Base-by-base conservation (phyloP, 2,113 vertebrate species). In the Xiphias gladius region DNA sequence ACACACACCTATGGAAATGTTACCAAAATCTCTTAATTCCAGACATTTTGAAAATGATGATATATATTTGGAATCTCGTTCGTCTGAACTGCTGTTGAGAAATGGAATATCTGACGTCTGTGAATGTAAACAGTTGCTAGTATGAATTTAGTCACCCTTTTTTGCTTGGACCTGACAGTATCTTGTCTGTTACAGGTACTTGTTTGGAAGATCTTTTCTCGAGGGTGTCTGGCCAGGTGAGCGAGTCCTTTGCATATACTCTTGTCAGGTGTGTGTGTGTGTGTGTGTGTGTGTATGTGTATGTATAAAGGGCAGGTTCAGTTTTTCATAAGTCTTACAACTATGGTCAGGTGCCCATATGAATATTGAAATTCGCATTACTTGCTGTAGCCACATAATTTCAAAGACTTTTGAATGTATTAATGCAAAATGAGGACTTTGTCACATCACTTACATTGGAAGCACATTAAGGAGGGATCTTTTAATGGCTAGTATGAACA, bases 31-130 rank as follows among this genome's bases (percentile, higher is more conserved):
- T 0, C 0, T 41, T 50, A 4, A 1, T 30, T 9, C 1, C 11
- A 9, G 19, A 28, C n/a, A 54, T 52, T 41, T 84, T 92, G 92
- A 76, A 78, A 80, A 83, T 94, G 90, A 94, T 95, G 95, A 95
- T 69, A 92, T 69, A 91, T 13, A 22, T 75, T 75, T 95, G 92
- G 96, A 97, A 96, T 97, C 96, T 97, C 96, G 96, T 97, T 97
- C 96, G 96, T 96, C 96, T 97, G 96, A 97, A 94, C 48, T 65
- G 12, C 91, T 97, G 96, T 93, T 96, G 96, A 97, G 92, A 96
- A 87, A 63, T 66, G 1, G 22, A 66, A 82, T 37, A 62, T 63
- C 94, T 95, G 94, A 95, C 52, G n/a, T 77, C 73, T 5, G 86
- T 48, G 2, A 2, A 3, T 30, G 65, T 63, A 41, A 24, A 35